Evolutionary conservation across 2,888 invertebrate species (phyloP).

Genomic region (Eurytoma adleriae): DNA sequence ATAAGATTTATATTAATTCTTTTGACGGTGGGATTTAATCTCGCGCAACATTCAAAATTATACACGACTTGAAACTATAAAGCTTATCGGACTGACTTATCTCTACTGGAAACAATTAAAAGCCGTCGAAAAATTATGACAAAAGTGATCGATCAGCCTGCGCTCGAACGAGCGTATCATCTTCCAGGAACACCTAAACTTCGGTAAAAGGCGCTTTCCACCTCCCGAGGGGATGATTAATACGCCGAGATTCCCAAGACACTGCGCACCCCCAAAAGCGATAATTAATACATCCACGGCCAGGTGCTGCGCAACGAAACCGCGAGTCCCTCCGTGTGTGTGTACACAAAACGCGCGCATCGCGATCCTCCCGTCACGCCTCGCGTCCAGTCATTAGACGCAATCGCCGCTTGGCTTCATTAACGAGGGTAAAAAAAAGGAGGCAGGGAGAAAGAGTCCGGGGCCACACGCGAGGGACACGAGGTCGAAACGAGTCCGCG

Average conservation of each 20-base stretch:
- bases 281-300: slow-evolving; percentile 54
- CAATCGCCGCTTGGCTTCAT: slow-evolving; percentile 66
- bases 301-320: slow-evolving; percentile 19
- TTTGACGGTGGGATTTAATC: too few relatives aligned
- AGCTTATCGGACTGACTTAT: too few relatives aligned
- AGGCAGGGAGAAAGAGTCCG: slow-evolving; percentile 44
- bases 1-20: too few relatives aligned
- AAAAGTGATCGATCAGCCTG: too few relatives aligned
- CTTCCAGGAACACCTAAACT: not conserved
- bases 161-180: not conserved
- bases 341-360: slow-evolving; percentile 59
- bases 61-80: too few relatives aligned
- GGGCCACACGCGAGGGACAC: slow-evolving; percentile 69
- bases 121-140: too few relatives aligned
- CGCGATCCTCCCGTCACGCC: slow-evolving; percentile 75
- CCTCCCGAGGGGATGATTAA: slow-evolving; percentile 21
- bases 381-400: slow-evolving; percentile 72
- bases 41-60: too few relatives aligned
- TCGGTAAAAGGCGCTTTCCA: not conserved
- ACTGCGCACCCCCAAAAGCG: slow-evolving; percentile 12
- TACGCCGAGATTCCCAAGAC: slow-evolving; percentile 12
- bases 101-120: too few relatives aligned
- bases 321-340: slow-evolving; percentile 31
- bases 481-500: slow-evolving; percentile 7
- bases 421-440: slow-evolving; percentile 67